Evolutionary conservation across 92 coral and sea anemone species (phyloP), one percentile per base, ranked within the genome.

Genomic region (Epizoanthus stellaris): DNA sequence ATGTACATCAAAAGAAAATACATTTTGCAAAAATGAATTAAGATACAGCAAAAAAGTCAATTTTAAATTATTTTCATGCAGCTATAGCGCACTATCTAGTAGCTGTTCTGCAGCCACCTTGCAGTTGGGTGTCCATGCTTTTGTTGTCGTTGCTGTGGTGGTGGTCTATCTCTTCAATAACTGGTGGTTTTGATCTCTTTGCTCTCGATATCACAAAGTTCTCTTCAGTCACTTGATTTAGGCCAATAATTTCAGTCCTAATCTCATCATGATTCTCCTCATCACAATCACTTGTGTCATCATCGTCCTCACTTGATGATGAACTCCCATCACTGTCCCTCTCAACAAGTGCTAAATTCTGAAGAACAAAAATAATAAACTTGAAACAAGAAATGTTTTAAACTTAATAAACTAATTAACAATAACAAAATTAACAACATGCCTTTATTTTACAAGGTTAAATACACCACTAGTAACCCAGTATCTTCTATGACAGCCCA

Each of bases 281-380:
- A 73, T 72, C 84, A 77, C 64, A 72, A 8, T 86, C 94, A 63
- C 82, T 52, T 30, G 65, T 60, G 42, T 86, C 69, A 17, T 74
- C 83, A 62, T n/a, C 82, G 63, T 89, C 91, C 52, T 77, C 87
- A 36, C 80, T 71, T 15, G 83, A 77, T 53, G 64, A 76, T 54
- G 73, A 85, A 39, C 80, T 86, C 8, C 73, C 80, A 76, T 76
- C 82, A 56, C 67, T 80, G 30, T 91, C 88, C 64, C 92, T 82
- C 67, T 88, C 98, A 84, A 92, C 79, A 20, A 94, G 66, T 12
- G 95, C 95, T 60, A 94, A 85, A 85, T 73, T 94, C 98, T 94
- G 59, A 53, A 47, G 23, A 43, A 1, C n/a, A 4, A 64, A 65
- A 52, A 73, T 71, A 5, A 30, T 15, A 30, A 13, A 16, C 6